phyloP scores from a whole-genome alignment of 2,113 vertebrate species.

The Sigmodon hispidus region DNA sequence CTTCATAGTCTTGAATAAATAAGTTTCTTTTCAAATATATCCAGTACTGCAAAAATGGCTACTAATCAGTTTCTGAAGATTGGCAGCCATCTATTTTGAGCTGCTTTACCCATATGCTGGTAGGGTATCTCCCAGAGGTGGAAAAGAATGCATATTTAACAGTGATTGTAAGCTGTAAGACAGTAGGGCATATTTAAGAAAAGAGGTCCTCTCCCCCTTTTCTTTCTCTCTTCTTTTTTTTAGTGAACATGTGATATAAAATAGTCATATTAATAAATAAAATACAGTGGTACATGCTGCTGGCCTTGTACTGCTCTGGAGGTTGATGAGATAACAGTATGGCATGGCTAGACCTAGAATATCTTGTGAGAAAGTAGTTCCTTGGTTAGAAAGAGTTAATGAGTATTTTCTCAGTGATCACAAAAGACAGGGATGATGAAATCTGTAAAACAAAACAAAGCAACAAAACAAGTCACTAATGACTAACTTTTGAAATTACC shows the following conservation, averaged over 20 bases:
- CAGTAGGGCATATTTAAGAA: neutral
- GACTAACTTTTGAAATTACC: neutral
- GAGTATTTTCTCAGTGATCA: neutral
- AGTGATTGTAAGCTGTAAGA: neutral
- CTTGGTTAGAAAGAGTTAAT: neutral
- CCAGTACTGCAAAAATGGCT: neutral
- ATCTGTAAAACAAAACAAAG: neutral
- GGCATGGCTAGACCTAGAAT: neutral
- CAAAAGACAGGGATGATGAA: neutral
- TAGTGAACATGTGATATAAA: neutral
- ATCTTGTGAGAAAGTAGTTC: neutral
- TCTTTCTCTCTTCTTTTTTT: neutral
- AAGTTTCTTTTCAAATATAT: conserved; percentile 39
- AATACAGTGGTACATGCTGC: neutral
- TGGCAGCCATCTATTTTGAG: neutral
- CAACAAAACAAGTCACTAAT: neutral
- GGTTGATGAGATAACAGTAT: neutral
- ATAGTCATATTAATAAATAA: neutral
- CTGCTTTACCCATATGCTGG: neutral
- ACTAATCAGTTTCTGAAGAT: conserved; percentile 32
- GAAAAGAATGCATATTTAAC: neutral
- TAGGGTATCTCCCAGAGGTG: neutral
- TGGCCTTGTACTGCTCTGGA: neutral
- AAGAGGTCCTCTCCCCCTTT: neutral
- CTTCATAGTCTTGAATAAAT: neutral